These are phyloP conservation scores for Bombus turneri DNA, from an alignment of 1,140 invertebrate species.

Conservation along the genomic window DNA sequence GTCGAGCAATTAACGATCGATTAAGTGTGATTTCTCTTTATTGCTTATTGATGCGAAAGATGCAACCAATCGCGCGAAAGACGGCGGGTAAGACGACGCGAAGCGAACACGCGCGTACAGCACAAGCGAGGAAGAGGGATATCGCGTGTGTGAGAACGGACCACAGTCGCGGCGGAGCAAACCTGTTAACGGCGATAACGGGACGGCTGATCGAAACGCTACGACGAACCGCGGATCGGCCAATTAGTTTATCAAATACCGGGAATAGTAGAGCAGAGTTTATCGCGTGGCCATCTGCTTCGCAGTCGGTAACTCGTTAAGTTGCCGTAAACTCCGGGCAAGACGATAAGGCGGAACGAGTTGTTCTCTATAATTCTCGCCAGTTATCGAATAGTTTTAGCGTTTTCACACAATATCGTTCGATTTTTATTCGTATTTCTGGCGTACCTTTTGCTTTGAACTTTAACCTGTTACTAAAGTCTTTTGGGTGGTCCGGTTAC, in stretches of 20 bases:
- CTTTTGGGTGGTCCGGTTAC: neutral
- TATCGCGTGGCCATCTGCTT: conserved; percentile 53
- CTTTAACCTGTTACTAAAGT: neutral
- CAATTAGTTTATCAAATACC: conserved; percentile 67
- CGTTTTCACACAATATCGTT: neutral
- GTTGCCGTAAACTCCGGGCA: conserved; percentile 48
- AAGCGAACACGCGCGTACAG: neutral
- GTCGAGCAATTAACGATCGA: conserved; percentile 2
- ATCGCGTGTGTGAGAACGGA: conserved; percentile 33
- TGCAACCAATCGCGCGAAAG: neutral
- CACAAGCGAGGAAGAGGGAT: neutral
- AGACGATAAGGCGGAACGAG: conserved; percentile 48
- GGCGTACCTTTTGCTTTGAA: neutral
- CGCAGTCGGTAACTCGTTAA: conserved; percentile 56
- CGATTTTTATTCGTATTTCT: neutral
- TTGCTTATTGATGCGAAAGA: neutral
- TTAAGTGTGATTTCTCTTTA: neutral
- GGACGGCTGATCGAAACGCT: conserved; percentile 57
- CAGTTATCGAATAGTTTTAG: neutral
- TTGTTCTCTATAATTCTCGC: conserved; percentile 50
- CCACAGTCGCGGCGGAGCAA: neutral
- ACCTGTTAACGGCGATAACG: conserved; percentile 64
- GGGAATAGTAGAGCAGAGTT: conserved; percentile 59
- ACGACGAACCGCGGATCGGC: conserved; percentile 51
- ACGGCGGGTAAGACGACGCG: neutral